Evolutionary conservation across 2,113 vertebrate genomes (phyloP).

Genomic region (Pholis gunnellus): DNA sequence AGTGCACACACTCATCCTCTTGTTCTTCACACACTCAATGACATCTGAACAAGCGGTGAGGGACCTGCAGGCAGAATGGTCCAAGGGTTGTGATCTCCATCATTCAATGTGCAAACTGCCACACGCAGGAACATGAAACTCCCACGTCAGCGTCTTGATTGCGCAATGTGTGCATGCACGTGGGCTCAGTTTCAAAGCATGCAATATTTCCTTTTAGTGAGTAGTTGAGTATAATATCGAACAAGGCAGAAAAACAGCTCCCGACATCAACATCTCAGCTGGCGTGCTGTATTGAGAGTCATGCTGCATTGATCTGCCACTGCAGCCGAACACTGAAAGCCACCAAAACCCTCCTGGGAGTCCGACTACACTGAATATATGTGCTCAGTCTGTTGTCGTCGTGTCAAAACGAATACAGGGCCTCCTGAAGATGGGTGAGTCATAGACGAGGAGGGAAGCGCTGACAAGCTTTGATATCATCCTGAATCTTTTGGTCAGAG

Average conservation of each 20-base stretch:
- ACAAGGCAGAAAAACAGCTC: constrained; percentile 27
- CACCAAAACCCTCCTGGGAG: constrained; percentile 53
- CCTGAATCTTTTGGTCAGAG: constrained; percentile 58
- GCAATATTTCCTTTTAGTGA: constrained; percentile 10
- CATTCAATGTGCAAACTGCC: constrained; percentile 35
- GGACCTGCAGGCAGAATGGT: constrained; percentile 23
- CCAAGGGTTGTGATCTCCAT: constrained; percentile 37
- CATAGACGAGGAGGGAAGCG: constrained; percentile 48
- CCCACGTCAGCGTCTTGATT: constrained; percentile 28
- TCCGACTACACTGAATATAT: constrained; percentile 41
- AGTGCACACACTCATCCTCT: constrained; percentile 9
- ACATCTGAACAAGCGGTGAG: constrained; percentile 21
- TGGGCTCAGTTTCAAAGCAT: constrained; percentile 29
- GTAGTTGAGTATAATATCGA: constrained; percentile 17
- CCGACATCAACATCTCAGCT: constrained; percentile 33
- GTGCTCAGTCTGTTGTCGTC: constrained; percentile 61
- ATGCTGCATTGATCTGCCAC: constrained; percentile 61
- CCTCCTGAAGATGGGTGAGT: constrained; percentile 62
- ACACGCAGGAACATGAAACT: constrained; percentile 19
- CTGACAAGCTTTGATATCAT: constrained; percentile 59
- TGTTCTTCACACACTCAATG: constrained; percentile 14
- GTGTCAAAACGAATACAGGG: constrained; percentile 65
- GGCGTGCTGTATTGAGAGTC: constrained; percentile 15
- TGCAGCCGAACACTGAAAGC: constrained; percentile 54
- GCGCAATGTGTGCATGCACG: constrained; percentile 29